Conservation (phyloP, 2,113 vertebrate species). For the Zapornia atra region DNA sequence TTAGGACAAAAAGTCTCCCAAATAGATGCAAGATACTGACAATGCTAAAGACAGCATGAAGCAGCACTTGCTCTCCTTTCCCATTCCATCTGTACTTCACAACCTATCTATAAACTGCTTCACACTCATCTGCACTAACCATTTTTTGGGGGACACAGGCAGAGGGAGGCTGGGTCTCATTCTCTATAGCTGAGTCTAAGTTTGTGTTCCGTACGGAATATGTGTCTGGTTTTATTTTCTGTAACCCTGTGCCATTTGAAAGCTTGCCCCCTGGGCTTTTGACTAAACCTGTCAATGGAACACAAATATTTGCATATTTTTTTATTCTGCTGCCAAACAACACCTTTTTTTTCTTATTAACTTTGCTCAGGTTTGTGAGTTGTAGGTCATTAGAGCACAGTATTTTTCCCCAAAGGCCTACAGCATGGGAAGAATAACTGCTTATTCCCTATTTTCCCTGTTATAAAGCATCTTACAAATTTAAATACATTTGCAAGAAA, state of each 20-base stretch:
- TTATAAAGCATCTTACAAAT: not conserved
- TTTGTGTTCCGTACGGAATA: not conserved
- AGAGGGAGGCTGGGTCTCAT: not conserved
- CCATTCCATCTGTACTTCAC: not conserved
- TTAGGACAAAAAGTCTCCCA: not conserved
- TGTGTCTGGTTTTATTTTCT: not conserved
- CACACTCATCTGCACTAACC: not conserved
- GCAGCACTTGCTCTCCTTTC: not conserved
- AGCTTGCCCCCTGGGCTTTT: not conserved
- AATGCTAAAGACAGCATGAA: not conserved
- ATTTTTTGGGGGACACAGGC: not conserved
- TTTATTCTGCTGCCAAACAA: not conserved
- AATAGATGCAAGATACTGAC: not conserved
- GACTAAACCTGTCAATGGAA: not conserved
- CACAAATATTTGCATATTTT: constrained; percentile 1
- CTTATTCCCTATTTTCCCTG: not conserved
- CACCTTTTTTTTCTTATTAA: not conserved
- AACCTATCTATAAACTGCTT: not conserved
- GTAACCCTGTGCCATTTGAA: not conserved
- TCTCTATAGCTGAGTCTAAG: not conserved
- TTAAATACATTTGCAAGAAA: not conserved
- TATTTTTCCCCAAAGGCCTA: not conserved
- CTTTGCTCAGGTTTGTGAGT: not conserved
- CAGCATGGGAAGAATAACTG: not conserved
- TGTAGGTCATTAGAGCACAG: not conserved